Percentiles rank a stretch among this genome's conserved stretches.
These are phyloP conservation scores for Scaptomyza caliginosa DNA, from an alignment of 2,888 invertebrate species.

Conservation along the genomic window DNA sequence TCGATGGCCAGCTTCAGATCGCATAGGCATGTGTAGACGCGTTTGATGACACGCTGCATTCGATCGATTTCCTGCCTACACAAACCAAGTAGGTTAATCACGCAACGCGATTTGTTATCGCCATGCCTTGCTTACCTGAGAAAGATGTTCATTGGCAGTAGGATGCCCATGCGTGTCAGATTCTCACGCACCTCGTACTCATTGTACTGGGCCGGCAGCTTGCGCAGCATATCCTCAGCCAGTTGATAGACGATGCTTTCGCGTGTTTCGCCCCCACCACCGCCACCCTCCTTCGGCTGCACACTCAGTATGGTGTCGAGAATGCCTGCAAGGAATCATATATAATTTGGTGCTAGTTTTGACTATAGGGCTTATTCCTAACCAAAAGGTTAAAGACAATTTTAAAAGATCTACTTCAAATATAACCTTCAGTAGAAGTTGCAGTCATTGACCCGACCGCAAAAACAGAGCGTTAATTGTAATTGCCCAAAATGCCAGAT, in stretches of 20 bases:
- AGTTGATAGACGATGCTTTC: constrained; percentile 96
- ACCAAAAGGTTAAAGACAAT: background rate
- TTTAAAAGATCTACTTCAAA: background rate
- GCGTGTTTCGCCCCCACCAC: constrained; percentile 95
- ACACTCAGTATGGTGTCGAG: constrained; percentile 97
- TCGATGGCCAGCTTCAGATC: constrained; percentile 98
- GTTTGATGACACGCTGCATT: constrained; percentile 93
- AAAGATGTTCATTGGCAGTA: constrained; percentile 98
- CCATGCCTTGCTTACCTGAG: constrained; percentile 85
- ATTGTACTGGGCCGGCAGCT: constrained; percentile 93
- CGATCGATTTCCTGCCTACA: constrained; percentile 90
- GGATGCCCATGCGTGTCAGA: constrained; percentile 94
- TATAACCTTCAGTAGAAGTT: background rate
- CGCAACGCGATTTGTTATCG: background rate
- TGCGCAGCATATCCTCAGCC: constrained; percentile 96
- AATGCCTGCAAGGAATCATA: constrained; percentile 85
- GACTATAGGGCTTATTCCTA: too few species aligned
- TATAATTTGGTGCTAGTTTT: background rate
- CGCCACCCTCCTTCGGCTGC: constrained; percentile 98
- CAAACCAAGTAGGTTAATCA: constrained; percentile 16
- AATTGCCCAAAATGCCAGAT: constrained; percentile 23
- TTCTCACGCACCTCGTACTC: constrained; percentile 95
- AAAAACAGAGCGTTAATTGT: constrained; percentile 20
- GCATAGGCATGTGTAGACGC: constrained; percentile 91
- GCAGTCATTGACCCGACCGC: constrained; percentile 30